These are phyloP conservation scores for Lypha dubia DNA, from an alignment of 2,888 invertebrate species.

Conservation along the genomic window DNA sequence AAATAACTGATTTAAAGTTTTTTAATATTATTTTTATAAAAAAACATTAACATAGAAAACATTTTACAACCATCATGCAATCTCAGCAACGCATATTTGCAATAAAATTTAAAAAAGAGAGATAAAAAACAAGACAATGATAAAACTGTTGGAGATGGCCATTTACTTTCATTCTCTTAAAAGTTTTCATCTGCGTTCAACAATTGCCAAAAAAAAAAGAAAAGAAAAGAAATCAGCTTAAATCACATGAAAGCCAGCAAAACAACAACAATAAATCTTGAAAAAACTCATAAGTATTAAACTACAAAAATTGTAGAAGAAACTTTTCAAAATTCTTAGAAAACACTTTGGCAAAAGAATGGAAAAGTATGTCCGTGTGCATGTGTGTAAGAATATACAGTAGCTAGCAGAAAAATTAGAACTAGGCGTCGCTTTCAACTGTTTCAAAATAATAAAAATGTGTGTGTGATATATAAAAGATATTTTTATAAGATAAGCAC, in stretches of 20 bases:
- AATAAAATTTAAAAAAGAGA: conserved; percentile 1
- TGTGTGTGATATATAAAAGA: no score
- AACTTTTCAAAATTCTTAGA: not conserved
- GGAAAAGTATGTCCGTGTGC: not conserved
- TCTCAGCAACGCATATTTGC: not conserved
- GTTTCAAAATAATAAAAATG: not conserved
- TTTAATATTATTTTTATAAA: not conserved
- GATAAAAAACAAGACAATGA: conserved; percentile 1
- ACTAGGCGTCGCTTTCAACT: not conserved
- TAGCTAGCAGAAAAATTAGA: no score
- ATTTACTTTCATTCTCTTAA: not conserved
- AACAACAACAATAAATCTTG: not conserved
- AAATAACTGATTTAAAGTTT: not conserved
- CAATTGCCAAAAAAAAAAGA: not conserved
- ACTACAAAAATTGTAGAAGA: not conserved
- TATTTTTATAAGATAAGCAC: no score
- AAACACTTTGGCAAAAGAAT: not conserved
- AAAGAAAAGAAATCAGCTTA: conserved; percentile 10
- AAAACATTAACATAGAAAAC: not conserved
- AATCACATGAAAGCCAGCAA: conserved; percentile 16
- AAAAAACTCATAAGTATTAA: conserved; percentile 19
- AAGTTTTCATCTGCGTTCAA: conserved; percentile 1
- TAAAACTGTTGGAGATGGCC: not conserved
- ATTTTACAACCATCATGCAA: not conserved
- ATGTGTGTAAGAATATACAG: not conserved